Conservation (phyloP, 2,797 vertebrate species). For the Pseudotriccus pelzelni region DNA sequence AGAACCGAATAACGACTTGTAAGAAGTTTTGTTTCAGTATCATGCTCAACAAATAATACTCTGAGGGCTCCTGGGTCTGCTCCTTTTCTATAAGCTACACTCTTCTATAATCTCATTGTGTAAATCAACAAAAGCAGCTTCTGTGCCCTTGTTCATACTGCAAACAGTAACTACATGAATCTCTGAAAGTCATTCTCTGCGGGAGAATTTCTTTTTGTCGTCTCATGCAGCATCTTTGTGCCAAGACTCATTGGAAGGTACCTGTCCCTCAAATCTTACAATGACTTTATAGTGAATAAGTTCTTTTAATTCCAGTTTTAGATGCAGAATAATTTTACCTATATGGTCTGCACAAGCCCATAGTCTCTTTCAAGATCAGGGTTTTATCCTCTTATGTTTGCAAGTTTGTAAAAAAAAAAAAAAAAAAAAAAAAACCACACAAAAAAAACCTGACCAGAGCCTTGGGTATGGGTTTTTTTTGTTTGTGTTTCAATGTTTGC, state of each 20-base stretch:
- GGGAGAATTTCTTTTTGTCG: neutral
- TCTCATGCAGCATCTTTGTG: neutral
- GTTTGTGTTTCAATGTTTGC: neutral
- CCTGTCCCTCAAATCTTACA: neutral
- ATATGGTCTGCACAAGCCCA: neutral
- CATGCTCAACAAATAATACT: neutral
- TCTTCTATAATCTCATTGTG: neutral
- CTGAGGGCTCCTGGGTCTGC: neutral
- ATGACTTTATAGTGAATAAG: neutral
- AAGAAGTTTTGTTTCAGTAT: neutral
- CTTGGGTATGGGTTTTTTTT: accelerated
- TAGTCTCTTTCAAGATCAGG: neutral
- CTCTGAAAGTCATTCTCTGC: neutral
- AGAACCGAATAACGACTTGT: neutral
- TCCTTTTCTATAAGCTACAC: neutral
- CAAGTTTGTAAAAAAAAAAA: neutral
- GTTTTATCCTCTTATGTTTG: neutral
- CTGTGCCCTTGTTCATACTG: neutral
- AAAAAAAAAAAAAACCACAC: neutral
- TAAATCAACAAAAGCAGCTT: neutral
- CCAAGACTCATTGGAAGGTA: neutral
- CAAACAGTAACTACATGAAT: neutral
- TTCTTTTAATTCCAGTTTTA: neutral
- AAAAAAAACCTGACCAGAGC: neutral
- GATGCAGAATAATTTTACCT: neutral